A percentile compares a stretch with the other conserved stretches of the same genome.
phyloP scores from a whole-genome alignment of 2,888 invertebrate genomes.

The Nudaria mundana region DNA sequence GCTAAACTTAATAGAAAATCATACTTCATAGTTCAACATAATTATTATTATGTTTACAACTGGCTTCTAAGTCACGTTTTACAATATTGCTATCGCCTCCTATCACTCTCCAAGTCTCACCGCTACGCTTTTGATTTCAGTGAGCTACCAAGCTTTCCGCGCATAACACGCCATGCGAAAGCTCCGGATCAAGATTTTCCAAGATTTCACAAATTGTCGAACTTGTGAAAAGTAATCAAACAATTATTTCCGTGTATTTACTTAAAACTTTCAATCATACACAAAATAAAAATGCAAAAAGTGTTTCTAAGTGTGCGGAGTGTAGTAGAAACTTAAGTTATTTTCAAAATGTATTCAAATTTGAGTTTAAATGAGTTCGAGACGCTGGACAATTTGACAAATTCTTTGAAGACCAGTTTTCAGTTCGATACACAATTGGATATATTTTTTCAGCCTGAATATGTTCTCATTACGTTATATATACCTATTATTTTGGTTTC shows the following conservation, averaged over 20 bases:
- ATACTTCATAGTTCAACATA: too few species aligned
- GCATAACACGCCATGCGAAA: slow-evolving; percentile 29
- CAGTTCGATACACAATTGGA: slow-evolving; percentile 55
- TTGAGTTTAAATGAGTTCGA: slow-evolving; percentile 26
- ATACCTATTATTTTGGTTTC: slow-evolving; percentile 83
- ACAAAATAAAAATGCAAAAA: slow-evolving; percentile 12
- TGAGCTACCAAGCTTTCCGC: slow-evolving; percentile 33
- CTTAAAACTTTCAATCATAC: background rate
- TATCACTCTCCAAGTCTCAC: too few species aligned
- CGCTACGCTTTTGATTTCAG: slow-evolving; percentile 31
- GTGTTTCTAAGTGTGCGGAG: slow-evolving; percentile 5
- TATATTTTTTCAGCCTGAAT: slow-evolving; percentile 67
- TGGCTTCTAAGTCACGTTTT: slow-evolving; percentile 9
- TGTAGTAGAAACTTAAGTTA: slow-evolving; percentile 5
- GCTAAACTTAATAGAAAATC: too few species aligned
- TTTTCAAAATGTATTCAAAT: slow-evolving; percentile 31
- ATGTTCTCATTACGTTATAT: slow-evolving; percentile 82
- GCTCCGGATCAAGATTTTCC: slow-evolving; percentile 10
- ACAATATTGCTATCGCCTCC: slow-evolving; percentile 12
- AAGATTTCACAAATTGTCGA: slow-evolving; percentile 16
- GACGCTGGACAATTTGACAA: slow-evolving; percentile 23
- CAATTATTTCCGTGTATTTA: background rate
- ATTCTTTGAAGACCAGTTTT: slow-evolving; percentile 40
- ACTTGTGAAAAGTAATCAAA: slow-evolving; percentile 10
- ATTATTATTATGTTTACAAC: too few species aligned